Evolutionary conservation across 2,888 invertebrate species (phyloP), one percentile per base, ranked within the genome.

Genomic region (Elmis aenea): DNA sequence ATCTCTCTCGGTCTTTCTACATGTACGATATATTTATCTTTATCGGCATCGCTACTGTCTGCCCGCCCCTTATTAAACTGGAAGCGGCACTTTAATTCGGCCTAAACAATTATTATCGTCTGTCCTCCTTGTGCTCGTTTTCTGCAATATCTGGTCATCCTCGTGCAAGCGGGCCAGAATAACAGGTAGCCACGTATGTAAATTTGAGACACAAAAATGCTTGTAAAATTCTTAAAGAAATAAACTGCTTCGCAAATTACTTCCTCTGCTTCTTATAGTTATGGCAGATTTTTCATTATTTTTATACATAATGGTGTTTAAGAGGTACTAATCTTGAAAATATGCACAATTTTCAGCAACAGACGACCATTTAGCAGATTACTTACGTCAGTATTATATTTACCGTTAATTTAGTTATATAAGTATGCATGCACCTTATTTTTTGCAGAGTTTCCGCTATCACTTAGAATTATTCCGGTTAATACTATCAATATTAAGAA

Each of bases 31-130:
- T 14, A 24, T 38, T 21, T 33, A 25, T 51, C 50, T 41, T 42
- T 42, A 32, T 56, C 50, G 45, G 47, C 45, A 43, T 47, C 51
- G 61, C 62, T 62, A 62, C 62, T 54, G 62, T 57, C 52, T 55
- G 56, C 52, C 58, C 60, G 60, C 62, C 62, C 58, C 59, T 61
- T 59, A 59, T 61, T 60, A 62, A 61, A 61, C 56, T 59, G 53
- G 57, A 59, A 55, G 59, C 60, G 59, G 60, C 61, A 60, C 60
- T 61, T 62, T 60, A 61, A 60, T 60, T 57, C 58, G 50, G 52
- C 56, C 58, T 58, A 61, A 62, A 61, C 61, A 61, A 62, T 61
- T 60, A 62, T 60, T 59, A 55, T 54, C 50, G 49, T 48, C 50
- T 46, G 36, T 59, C 58, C 49, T 43, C 44, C 39, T 51, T 40